Percentiles rank a stretch among this genome's conserved stretches.
phyloP scores from a whole-genome alignment of 1,140 invertebrate species.

The Schlechtendalia chinensis region DNA sequence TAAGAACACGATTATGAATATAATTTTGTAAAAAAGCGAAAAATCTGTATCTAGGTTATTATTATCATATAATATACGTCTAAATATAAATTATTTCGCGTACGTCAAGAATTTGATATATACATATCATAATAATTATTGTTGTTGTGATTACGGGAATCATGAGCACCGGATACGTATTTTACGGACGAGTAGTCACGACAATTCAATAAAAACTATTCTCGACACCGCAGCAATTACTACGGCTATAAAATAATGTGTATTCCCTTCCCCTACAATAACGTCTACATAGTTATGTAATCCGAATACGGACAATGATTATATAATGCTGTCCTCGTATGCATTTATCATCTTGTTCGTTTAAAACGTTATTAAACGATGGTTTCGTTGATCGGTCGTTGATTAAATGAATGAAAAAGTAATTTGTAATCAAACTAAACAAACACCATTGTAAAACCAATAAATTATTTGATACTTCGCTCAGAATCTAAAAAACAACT shows the following conservation, averaged over 20 bases:
- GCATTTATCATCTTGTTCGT: neutral
- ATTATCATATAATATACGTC: too few relatives aligned
- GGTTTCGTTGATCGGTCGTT: neutral
- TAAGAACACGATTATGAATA: too few relatives aligned
- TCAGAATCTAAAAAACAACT: too few relatives aligned
- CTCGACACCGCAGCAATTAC: neutral
- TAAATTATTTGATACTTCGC: too few relatives aligned
- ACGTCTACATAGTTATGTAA: neutral
- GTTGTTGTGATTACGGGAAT: neutral
- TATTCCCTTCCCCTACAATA: neutral
- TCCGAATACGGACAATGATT: neutral
- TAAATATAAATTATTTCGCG: neutral
- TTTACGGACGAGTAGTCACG: neutral
- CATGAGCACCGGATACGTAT: neutral
- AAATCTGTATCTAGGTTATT: too few relatives aligned
- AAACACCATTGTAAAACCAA: too few relatives aligned
- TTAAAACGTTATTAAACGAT: neutral
- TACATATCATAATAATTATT: neutral
- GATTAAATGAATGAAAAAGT: neutral
- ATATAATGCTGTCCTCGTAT: neutral
- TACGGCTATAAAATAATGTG: slow-evolving; percentile 1
- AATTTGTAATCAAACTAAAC: too few relatives aligned
- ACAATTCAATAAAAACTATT: neutral
- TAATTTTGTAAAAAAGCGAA: too few relatives aligned
- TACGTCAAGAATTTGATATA: slow-evolving; percentile 2